Percentiles rank a stretch among this genome's conserved stretches.
These are phyloP conservation scores for Trisateles emortualis DNA, from an alignment of 2,888 invertebrate species.

Conservation along the genomic window DNA sequence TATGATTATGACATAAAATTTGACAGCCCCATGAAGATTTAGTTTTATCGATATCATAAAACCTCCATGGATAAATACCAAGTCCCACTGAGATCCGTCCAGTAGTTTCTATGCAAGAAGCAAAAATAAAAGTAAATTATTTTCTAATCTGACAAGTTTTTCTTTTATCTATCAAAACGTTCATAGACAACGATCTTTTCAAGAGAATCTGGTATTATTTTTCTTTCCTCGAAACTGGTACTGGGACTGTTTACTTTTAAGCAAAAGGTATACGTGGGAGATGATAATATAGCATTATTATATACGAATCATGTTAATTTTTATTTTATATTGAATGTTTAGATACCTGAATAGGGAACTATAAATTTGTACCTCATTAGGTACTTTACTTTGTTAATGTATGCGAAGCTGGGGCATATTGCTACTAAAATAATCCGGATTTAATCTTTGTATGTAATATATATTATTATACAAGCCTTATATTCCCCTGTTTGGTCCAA, in stretches of 20 bases:
- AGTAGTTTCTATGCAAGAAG: slow-evolving; percentile 29
- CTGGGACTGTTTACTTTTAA: slow-evolving; percentile 9
- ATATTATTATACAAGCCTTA: slow-evolving; percentile 33
- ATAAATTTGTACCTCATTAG: too few relatives aligned
- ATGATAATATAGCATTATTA: background rate
- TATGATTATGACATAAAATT: background rate
- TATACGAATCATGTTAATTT: background rate
- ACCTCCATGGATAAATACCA: slow-evolving; percentile 37
- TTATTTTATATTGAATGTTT: background rate
- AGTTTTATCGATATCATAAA: background rate
- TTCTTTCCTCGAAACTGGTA: slow-evolving; percentile 11
- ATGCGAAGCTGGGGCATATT: slow-evolving; percentile 24
- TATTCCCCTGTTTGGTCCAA: slow-evolving; percentile 19
- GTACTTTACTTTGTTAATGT: background rate
- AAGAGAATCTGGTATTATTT: background rate
- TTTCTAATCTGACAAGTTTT: slow-evolving; percentile 13
- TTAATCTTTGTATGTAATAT: slow-evolving; percentile 29
- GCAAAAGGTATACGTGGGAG: background rate
- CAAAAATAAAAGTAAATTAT: background rate
- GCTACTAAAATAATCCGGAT: slow-evolving; percentile 44
- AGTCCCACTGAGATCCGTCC: slow-evolving; percentile 47
- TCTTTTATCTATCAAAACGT: background rate
- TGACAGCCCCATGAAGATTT: background rate
- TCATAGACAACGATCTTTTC: background rate
- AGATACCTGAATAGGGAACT: background rate